Base-by-base conservation (phyloP, 2,797 vertebrate species). In the Sebastes diaconus region DNA sequence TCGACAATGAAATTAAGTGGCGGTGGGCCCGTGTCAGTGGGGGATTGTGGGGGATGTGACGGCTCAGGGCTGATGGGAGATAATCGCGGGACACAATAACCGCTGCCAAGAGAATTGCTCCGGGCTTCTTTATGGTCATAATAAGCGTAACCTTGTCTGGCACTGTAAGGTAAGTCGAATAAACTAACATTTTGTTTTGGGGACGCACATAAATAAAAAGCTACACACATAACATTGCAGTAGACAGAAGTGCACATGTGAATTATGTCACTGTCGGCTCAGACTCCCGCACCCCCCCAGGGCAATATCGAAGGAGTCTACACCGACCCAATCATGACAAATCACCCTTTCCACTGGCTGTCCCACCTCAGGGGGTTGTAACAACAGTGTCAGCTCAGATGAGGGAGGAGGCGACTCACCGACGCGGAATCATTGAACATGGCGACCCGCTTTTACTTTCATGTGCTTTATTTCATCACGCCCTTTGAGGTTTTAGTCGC, bases 61-160 rank as follows among this genome's bases (percentile, higher is more conserved):
- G 52, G 84, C 80, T 70, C 54, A 18, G 73, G 69, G 83, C 75
- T 90, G 89, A 92, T 92, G 88, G 89, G 72, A 93, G 88, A 92
- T 93, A 84, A 94, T 91, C 59, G 16, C 66, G 16, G 55, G 75
- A 70, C 83, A 83, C 73, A 74, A 75, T 87, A 84, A 87, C 74
- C 25, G 42, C 78, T 50, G 74, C 76, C 75, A 61, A 50, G 81
- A 85, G 80, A 82, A 71, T 69, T 27, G 69, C 80, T 72, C 36
- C 6, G 1, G 25, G 68, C 67, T 80, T 77, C 83, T 90, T 91
- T 90, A 84, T 79, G 74, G 83, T 27, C 57, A 42, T 83, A 84
- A 87, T 87, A 85, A 89, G 58, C 11, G 52, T 79, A 79, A 81
- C 87, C 84, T 88, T 71, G 80, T 66, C 82, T 79, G 67, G 16